Evolutionary conservation across 2,113 vertebrate species (phyloP), one percentile per base, ranked within the genome.

Genomic region (Sialia sialis): DNA sequence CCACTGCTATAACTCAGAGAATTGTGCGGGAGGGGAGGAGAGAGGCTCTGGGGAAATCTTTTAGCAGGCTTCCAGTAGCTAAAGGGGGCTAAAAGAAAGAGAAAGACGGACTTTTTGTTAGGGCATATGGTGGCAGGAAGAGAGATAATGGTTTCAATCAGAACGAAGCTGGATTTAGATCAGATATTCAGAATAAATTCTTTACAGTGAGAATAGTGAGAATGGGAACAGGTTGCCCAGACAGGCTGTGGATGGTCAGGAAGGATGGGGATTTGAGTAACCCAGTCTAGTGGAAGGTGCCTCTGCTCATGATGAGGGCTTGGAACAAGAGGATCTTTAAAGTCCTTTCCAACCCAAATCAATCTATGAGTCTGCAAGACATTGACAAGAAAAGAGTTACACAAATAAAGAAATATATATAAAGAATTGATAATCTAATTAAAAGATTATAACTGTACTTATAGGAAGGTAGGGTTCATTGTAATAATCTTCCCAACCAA

Each of bases 221-320:
- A 7, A 26, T 13, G 19, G n/a, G 15, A 8, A 52, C 9, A 52
- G 11, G 6, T 62, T 64, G 20, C 3, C 13, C 41, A 34, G 16
- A 34, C 9, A 41, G 49, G 20, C n/a, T 30, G 16, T 63, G 49
- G 20, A 15, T 30, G 16, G 11, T 20, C 16, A n/a, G n/a, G n/a
- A 36, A 41, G 30, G 14, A 76, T 20, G 12, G 34, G 25, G 8
- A 8, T 39, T 41, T 27, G 25, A 44, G 32, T 27, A 38, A 63
- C 39, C 11, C 19, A 14, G 1, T 39, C 14, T 9, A 32, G 17
- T 9, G 11, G 22, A 46, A 14, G 14, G 3, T 54, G 17, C 38
- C 39, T 34, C 54, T 62, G 21, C 8, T 15, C 21, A 32, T 29
- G 32, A 11, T 1, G 2, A 13, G 2, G 7, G 2, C 2, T 4